Percentiles rank a stretch among this genome's conserved stretches.
phyloP scores from a whole-genome alignment of 2,888 invertebrate species.

The Brachyopa scutellaris region DNA sequence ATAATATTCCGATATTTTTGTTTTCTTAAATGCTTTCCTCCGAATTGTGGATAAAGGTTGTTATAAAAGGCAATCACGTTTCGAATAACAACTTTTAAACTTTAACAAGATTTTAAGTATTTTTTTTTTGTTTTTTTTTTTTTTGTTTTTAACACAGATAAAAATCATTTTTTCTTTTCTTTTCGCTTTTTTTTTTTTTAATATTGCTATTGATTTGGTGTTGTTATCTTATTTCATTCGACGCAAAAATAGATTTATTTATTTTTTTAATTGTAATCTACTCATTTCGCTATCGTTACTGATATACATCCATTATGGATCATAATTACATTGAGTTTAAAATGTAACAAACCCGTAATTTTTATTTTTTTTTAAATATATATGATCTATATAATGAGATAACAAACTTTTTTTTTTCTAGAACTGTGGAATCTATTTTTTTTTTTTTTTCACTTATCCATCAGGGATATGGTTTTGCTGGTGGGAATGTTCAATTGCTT shows the following conservation, averaged over 20 bases:
- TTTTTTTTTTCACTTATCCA: constrained; percentile 23
- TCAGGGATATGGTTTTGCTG: constrained; percentile 69
- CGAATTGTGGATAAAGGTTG: constrained; percentile 60
- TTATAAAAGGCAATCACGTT: constrained; percentile 70
- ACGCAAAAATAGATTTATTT: constrained; percentile 25
- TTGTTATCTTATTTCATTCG: constrained; percentile 51
- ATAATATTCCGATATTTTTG: constrained; percentile 17
- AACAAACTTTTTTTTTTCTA: constrained; percentile 30
- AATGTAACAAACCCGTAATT: constrained; percentile 37
- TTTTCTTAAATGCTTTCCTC: constrained; percentile 57
- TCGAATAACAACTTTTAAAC: constrained; percentile 69
- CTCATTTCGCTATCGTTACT: constrained; percentile 44
- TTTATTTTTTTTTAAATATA: constrained; percentile 4
- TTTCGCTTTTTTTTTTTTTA: constrained; percentile 24
- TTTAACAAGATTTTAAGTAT: constrained; percentile 59
- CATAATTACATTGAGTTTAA: constrained; percentile 45
- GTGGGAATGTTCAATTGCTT: constrained; percentile 67
- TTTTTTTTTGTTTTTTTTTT: not conserved
- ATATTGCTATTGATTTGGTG: constrained; percentile 67
- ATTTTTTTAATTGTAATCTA: constrained; percentile 33
- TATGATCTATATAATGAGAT: constrained; percentile 34
- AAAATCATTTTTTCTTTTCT: constrained; percentile 39
- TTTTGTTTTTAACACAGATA: constrained; percentile 61
- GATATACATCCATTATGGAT: constrained; percentile 64
- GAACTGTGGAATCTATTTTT: constrained; percentile 21